Evolutionary conservation across 2,113 vertebrate genomes (phyloP).

Genomic region (Colinus virginianus): DNA sequence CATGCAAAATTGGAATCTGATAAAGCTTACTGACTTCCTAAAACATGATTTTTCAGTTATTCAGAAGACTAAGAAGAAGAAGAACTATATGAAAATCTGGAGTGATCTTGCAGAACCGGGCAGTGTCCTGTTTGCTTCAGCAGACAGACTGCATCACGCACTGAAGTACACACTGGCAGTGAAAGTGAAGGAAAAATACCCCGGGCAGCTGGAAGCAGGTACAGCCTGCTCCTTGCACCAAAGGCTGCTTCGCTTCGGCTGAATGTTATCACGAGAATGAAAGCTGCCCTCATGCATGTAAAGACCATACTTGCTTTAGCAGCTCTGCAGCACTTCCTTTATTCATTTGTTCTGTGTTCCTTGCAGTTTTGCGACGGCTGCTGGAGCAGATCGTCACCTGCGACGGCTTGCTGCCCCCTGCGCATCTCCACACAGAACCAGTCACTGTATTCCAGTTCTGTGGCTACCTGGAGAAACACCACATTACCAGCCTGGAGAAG

Average conservation of each 20-base stretch:
- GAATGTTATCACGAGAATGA: background rate
- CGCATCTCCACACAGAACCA: background rate
- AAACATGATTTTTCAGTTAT: conserved; percentile 80
- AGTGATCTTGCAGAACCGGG: conserved; percentile 78
- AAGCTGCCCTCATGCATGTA: background rate
- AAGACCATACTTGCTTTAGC: background rate
- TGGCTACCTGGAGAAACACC: conserved; percentile 84
- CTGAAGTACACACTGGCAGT: conserved; percentile 84
- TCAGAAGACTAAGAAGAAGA: conserved; percentile 81
- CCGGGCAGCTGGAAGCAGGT: conserved; percentile 91
- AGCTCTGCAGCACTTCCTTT: background rate
- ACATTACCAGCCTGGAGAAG: conserved; percentile 85
- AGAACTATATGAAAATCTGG: conserved; percentile 86
- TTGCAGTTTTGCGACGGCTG: conserved; percentile 80
- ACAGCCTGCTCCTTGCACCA: background rate
- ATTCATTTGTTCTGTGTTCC: background rate
- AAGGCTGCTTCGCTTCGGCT: background rate
- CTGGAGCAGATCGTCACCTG: conserved; percentile 86
- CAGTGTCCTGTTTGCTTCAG: conserved; percentile 80
- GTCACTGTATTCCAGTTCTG: conserved; percentile 92
- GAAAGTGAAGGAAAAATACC: conserved; percentile 88
- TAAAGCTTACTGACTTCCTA: background rate
- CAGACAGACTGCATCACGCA: conserved; percentile 75
- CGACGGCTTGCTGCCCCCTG: conserved; percentile 70
- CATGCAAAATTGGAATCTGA: background rate